phyloP scores from a whole-genome alignment of 2,888 invertebrate genomes.

The Rambutsinella grinnellia region DNA sequence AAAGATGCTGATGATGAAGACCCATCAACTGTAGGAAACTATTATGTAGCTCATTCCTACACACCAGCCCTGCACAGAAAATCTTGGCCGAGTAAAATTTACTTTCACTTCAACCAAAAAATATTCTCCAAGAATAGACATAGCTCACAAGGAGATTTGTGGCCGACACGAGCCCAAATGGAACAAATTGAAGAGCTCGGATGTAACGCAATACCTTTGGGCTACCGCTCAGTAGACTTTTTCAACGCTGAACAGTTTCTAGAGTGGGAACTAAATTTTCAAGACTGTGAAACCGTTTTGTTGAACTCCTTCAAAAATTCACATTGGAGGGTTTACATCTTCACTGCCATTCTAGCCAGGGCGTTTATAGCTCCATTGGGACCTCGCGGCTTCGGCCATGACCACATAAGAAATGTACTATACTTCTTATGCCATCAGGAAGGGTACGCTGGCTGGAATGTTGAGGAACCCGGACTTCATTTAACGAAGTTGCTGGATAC shows the following conservation, averaged over 20 bases:
- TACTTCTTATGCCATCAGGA: conserved; percentile 82
- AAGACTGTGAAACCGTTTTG: conserved; percentile 81
- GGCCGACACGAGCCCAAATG: conserved; percentile 69
- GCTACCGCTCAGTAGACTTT: conserved; percentile 76
- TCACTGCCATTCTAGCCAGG: conserved; percentile 78
- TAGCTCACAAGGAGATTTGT: background rate
- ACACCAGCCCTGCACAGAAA: conserved; percentile 57
- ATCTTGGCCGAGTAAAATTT: conserved; percentile 45
- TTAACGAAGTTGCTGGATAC: conserved; percentile 76
- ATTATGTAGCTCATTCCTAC: conserved; percentile 50
- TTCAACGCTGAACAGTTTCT: conserved; percentile 76
- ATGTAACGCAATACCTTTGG: conserved; percentile 80
- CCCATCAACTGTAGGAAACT: conserved; percentile 8
- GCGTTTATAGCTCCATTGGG: conserved; percentile 78
- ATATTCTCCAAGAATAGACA: background rate
- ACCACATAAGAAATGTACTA: conserved; percentile 76
- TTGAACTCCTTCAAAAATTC: conserved; percentile 78
- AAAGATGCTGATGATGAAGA: conserved; percentile 3
- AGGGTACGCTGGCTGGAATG: conserved; percentile 80
- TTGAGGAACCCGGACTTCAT: conserved; percentile 80
- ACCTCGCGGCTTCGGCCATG: conserved; percentile 74
- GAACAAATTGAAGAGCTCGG: conserved; percentile 77
- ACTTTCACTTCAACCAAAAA: conserved; percentile 35
- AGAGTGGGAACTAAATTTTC: conserved; percentile 85
- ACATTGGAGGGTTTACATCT: conserved; percentile 80